phyloP scores from a whole-genome alignment of 1,140 invertebrate genomes.

The Eriosoma lanigerum region DNA sequence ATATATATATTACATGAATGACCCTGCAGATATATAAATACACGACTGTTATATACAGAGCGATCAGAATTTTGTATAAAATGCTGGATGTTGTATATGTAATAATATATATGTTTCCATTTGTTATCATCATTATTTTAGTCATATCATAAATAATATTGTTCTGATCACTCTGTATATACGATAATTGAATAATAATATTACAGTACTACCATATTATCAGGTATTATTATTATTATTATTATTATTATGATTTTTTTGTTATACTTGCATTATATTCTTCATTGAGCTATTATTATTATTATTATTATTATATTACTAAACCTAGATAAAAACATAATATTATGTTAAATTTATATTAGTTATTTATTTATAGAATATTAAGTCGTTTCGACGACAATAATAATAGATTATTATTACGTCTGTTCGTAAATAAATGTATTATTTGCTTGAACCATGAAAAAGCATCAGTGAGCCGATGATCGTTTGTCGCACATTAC shows the following conservation, averaged over 20 bases:
- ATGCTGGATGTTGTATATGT: no score
- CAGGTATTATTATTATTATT: background rate
- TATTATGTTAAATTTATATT: background rate
- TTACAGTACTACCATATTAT: background rate
- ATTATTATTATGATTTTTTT: conserved; percentile 1
- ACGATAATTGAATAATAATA: background rate
- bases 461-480: no score
- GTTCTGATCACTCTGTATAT: no score
- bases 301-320: background rate
- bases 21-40: conserved; percentile 20
- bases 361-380: background rate
- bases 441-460: no score
- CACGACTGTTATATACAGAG: no score
- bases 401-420: no score
- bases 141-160: no score
- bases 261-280: conserved; percentile 5
- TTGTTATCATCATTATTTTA: no score
- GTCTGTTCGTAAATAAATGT: no score
- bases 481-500: conserved; percentile 58
- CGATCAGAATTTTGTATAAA: no score
- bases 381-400: background rate
- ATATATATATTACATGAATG: conserved; percentile 1
- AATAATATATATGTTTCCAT: no score
- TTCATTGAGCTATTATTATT: conserved; percentile 37
- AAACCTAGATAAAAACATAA: conserved; percentile 41